phyloP scores from a whole-genome alignment of 2,797 vertebrate species.

The Selene dorsalis region DNA sequence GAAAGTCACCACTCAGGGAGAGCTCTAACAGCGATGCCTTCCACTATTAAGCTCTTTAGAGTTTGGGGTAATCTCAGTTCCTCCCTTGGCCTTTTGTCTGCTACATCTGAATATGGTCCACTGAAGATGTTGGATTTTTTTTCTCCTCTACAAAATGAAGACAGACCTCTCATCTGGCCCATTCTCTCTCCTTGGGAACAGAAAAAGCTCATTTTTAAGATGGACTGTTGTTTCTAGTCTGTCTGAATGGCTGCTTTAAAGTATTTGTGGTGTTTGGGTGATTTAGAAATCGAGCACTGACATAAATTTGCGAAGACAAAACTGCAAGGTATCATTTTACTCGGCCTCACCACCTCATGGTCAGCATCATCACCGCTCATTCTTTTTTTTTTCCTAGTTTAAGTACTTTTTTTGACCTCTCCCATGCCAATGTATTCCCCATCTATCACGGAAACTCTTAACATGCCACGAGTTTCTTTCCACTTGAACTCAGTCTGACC shows the following conservation, averaged over 20 bases:
- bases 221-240: neutral
- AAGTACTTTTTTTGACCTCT: constrained; percentile 28
- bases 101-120: constrained; percentile 51
- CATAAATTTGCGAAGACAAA: constrained; percentile 1
- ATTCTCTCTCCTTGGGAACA: neutral
- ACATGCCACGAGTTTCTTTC: constrained; percentile 42
- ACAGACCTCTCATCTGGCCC: neutral
- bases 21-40: constrained; percentile 50
- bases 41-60: constrained; percentile 62
- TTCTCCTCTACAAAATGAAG: neutral
- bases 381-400: constrained; percentile 20
- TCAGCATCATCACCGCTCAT: constrained; percentile 51
- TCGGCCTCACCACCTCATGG: constrained; percentile 47
- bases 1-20: constrained; percentile 60
- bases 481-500: constrained; percentile 70
- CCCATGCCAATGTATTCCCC: constrained; percentile 48
- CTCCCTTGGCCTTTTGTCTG: constrained; percentile 31
- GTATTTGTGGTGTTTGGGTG: constrained; percentile 11
- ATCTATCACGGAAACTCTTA: constrained; percentile 57
- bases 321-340: constrained; percentile 33
- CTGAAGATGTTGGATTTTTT: neutral
- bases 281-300: constrained; percentile 17
- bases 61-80: constrained; percentile 56
- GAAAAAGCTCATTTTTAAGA: neutral
- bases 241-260: constrained; percentile 4